Evolutionary conservation across 2,113 vertebrate species (phyloP), one percentile per base, ranked within the genome.

Genomic region (Alosa alosa): DNA sequence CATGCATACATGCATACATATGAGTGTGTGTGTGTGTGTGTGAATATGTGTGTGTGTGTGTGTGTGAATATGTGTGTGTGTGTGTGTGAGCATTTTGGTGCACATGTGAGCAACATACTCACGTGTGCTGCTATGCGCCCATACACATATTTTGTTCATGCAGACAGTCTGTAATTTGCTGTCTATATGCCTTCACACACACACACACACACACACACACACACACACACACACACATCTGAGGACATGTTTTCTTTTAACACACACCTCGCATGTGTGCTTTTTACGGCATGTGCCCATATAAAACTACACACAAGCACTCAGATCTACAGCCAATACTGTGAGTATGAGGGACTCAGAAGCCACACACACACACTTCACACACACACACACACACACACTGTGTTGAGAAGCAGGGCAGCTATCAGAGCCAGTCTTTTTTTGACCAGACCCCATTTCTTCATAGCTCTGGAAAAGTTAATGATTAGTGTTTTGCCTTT

Each of bases 301-400:
- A n/a, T 60, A 60, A 60, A 18, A 20, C 57, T 60, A 6, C 57
- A 60, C 17, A 60, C 57, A 60, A 52, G 50, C 57, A 60, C 57
- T 60, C 22, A 60, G 57, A 60, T 60, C 57, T 60, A 52, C 20
- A n/a, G 57, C 57, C 57, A 20, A 60, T 11, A 52, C 13, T 15
- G 11, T 52, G 13, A 49, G 47, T 6, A 10, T 2, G 47, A 49
- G 47, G 11, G 7, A 49, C 47, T 49, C 11, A 52, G 50, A 72
- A 8, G 1, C 20, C 60, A 22, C 60, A 64, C 60, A 64, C 60
- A 64, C 60, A 64, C 60, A 64, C 31, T 31, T 31, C 60, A 64
- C 60, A 64, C 60, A 64, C 60, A 64, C 64, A 72, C 64, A 72
- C 64, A 72, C 22, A 8, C 64, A 72, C 64, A 72, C 64, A 72